A percentile compares a stretch with the other conserved stretches of the same genome.
Conservation (phyloP, 2,888 invertebrate genomes). For the Volucella inanis region DNA sequence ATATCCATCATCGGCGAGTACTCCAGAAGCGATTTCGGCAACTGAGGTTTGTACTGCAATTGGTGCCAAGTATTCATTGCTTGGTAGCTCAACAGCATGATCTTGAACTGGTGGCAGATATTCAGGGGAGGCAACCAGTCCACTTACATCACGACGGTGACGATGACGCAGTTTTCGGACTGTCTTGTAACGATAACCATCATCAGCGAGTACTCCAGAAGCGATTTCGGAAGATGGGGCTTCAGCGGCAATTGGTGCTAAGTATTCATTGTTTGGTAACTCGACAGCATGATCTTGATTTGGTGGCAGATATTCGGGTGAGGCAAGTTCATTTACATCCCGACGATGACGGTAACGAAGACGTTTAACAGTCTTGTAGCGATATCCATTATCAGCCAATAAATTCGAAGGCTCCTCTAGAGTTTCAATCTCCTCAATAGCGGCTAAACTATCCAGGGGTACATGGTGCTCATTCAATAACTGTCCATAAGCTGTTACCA, state of each 20-base stretch:
- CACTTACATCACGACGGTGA: too few relatives aligned
- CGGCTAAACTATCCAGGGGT: conserved; percentile 58
- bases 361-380: conserved; percentile 61
- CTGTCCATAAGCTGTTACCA: conserved; percentile 78
- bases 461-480: conserved; percentile 28
- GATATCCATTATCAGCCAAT: conserved; percentile 59
- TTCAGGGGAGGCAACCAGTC: too few relatives aligned
- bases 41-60: too few relatives aligned
- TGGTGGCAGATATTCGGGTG: conserved; percentile 77
- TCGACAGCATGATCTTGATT: conserved; percentile 50
- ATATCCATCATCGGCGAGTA: conserved; percentile 44
- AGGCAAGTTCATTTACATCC: conserved; percentile 76
- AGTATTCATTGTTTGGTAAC: conserved; percentile 64
- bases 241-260: conserved; percentile 16
- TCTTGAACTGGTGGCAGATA: too few relatives aligned
- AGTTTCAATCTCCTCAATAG: conserved; percentile 63
- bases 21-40: too few relatives aligned
- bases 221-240: conserved; percentile 30
- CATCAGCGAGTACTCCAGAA: conserved; percentile 51
- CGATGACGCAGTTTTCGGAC: too few relatives aligned
- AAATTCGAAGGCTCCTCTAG: conserved; percentile 28
- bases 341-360: conserved; percentile 76
- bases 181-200: conserved; percentile 42
- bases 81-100: too few relatives aligned
- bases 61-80: too few relatives aligned